Evolutionary conservation across 2,888 invertebrate genomes (phyloP), one percentile per base, ranked within the genome.

Genomic region (Melinaea marsaeus): DNA sequence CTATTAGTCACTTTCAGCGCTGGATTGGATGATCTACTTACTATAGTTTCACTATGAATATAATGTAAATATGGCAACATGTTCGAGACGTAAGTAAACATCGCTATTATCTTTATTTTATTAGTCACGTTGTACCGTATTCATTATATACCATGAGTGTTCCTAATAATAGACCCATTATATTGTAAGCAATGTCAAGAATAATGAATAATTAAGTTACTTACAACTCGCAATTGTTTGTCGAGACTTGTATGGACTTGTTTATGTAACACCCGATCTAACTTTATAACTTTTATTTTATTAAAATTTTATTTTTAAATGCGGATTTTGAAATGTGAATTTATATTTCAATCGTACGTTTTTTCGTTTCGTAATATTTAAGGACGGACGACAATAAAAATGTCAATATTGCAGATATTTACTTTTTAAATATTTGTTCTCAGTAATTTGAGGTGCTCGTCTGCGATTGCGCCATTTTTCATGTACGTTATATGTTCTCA

Each of bases 91-190:
- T 32, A 60, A 33, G 37, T 22, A 51, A 32, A 54, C 11, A 55
- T 42, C 32, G 32, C 32, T 11, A 9, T 9, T 51, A 51, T 55
- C 56, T 33, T 32, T n/a, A 32, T 51, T 57, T 56, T 48, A 22
- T 60, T 55, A 60, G 54, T 55, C 60, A 55, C 55, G 46, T 58
- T 61, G 58, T 46, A 65, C 48, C 48, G 47, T 64, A 60, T 61
- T 65, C 57, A 48, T 62, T 46, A 59, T 42, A 45, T 55, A 35
- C 64, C 48, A 61, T 51, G 61, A 55, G 46, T 35, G 56, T 55
- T n/a, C 37, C 64, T 70, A 71, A 62, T 66, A 71, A 69, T 70
- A 70, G 67, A 70, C 45, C 62, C 54, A 69, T 69, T 67, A 69
- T 66, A 64, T 58, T 63, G 67, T 64, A 63, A 64, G 58, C 64